These are phyloP conservation scores for Melanotaenia boesemani DNA, from an alignment of 2,797 vertebrate species.

Conservation along the genomic window DNA sequence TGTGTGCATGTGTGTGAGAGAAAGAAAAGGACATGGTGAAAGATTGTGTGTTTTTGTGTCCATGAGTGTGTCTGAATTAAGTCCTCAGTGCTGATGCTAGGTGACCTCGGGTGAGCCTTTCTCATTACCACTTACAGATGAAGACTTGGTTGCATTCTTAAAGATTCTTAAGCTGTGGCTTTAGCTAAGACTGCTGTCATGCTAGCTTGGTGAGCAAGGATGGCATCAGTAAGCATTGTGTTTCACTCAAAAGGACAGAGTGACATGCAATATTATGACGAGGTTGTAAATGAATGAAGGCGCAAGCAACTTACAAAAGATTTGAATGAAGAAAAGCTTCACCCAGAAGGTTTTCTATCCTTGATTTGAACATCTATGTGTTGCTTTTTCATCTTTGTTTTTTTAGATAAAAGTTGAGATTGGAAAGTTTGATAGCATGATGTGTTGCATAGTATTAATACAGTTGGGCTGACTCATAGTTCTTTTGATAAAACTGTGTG, in stretches of 20 bases:
- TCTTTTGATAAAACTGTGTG: background rate
- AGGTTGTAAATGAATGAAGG: constrained; percentile 51
- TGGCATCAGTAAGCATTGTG: constrained; percentile 73
- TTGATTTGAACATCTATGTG: constrained; percentile 3
- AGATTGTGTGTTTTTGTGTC: constrained; percentile 56
- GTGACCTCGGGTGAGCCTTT: constrained; percentile 71
- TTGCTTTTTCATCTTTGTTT: constrained; percentile 14
- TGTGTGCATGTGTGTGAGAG: constrained; percentile 20
- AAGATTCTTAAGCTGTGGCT: constrained; percentile 71
- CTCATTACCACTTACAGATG: constrained; percentile 66
- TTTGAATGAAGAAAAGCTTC: constrained; percentile 43
- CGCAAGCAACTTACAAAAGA: constrained; percentile 34
- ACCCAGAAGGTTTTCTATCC: constrained; percentile 4
- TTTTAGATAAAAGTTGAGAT: constrained; percentile 10
- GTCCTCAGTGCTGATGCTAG: constrained; percentile 64
- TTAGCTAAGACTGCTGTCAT: constrained; percentile 50
- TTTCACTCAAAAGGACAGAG: constrained; percentile 55
- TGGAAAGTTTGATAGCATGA: constrained; percentile 15
- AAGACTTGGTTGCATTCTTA: constrained; percentile 73
- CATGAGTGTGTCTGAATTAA: constrained; percentile 63
- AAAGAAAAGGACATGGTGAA: background rate
- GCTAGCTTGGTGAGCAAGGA: constrained; percentile 65
- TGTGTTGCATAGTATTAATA: constrained; percentile 3
- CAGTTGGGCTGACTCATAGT: background rate
- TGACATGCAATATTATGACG: constrained; percentile 23